phyloP scores from a whole-genome alignment of 2,113 vertebrate genomes.

The Oceanites oceanicus region DNA sequence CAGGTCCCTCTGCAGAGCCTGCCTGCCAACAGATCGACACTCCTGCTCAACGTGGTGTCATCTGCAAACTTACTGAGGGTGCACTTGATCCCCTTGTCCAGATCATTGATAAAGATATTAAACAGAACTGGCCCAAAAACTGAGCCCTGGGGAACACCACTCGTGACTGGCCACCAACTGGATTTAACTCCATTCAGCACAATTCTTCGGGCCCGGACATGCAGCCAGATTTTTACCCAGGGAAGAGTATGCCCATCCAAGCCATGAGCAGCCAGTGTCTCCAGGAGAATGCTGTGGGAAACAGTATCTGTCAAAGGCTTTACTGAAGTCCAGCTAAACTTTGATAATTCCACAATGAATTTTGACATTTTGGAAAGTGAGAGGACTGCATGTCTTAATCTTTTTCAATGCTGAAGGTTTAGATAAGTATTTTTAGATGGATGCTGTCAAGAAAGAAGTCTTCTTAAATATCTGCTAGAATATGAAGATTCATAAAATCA shows the following conservation, averaged over 20 bases:
- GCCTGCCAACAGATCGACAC: neutral
- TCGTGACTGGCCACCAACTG: accelerated
- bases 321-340: neutral
- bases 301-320: neutral
- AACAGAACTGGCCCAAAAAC: accelerated
- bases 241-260: accelerated
- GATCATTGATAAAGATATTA: accelerated
- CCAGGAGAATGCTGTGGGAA: neutral
- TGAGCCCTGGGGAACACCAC: neutral
- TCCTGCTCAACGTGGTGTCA: accelerated
- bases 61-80: neutral
- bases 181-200: neutral
- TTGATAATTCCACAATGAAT: neutral
- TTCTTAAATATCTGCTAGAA: neutral
- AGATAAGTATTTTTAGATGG: neutral
- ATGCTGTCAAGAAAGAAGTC: neutral
- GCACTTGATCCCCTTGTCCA: accelerated
- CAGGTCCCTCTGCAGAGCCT: neutral
- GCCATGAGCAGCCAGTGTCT: neutral
- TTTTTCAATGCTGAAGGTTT: neutral
- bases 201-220: too few species aligned
- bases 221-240: neutral
- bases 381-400: neutral
- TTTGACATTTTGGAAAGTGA: neutral
- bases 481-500: neutral